Conservation (phyloP, 2,888 invertebrate genomes). For the Pristionchus japonicus region DNA sequence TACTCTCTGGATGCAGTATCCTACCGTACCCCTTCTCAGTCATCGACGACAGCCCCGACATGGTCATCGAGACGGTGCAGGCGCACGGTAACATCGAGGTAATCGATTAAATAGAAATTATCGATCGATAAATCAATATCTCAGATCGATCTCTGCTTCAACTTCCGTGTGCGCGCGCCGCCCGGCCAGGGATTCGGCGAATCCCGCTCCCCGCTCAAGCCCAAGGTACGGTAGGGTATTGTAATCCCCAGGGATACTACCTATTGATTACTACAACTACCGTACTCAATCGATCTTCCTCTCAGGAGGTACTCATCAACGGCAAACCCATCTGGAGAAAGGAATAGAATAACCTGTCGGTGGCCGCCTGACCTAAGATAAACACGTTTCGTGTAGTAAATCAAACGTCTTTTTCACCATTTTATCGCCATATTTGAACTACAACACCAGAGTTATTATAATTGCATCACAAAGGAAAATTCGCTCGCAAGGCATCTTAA, state of each 20-base stretch:
- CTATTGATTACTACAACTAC: background rate
- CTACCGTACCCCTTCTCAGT: background rate
- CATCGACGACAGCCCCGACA: background rate
- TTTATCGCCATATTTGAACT: background rate
- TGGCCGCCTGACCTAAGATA: background rate
- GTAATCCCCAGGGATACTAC: too few species aligned
- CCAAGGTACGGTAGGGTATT: background rate
- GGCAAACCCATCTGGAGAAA: background rate
- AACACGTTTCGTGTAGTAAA: background rate
- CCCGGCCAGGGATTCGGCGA: slow-evolving; percentile 27
- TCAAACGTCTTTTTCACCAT: background rate
- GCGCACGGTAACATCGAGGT: slow-evolving; percentile 35
- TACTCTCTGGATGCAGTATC: background rate
- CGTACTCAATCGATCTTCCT: background rate
- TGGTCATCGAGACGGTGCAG: slow-evolving; percentile 32
- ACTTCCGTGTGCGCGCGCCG: background rate
- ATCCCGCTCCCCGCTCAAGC: slow-evolving; percentile 13
- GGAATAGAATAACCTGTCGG: background rate
- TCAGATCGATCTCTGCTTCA: slow-evolving; percentile 39
- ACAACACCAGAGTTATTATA: background rate
- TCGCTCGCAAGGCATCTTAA: background rate
- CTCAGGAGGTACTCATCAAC: slow-evolving; percentile 29
- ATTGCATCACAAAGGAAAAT: background rate
- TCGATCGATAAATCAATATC: background rate
- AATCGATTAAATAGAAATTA: background rate